phyloP scores from a whole-genome alignment of 2,888 invertebrate species.

The Yponomeuta sedellus region DNA sequence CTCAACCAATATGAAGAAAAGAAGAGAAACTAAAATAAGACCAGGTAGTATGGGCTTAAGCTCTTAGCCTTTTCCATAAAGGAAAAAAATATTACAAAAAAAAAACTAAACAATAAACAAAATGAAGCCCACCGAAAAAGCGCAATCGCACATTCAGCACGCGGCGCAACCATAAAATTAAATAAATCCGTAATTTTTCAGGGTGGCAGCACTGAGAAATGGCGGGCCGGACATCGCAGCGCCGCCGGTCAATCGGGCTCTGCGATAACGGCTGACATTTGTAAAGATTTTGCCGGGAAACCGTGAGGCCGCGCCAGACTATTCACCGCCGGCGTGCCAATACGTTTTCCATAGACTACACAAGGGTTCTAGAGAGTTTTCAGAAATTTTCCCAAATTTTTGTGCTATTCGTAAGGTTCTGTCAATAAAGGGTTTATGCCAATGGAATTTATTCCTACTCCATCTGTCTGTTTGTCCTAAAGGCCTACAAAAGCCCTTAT shows the following conservation, averaged over 20 bases:
- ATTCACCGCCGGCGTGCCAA: conserved; percentile 52
- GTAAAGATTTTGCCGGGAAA: conserved; percentile 67
- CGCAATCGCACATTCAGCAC: conserved; percentile 72
- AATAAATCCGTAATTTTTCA: conserved; percentile 77
- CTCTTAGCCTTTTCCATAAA: too few relatives aligned
- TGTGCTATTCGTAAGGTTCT: too few relatives aligned
- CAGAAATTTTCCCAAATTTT: background rate
- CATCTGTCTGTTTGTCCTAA: too few relatives aligned
- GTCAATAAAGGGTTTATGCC: too few relatives aligned
- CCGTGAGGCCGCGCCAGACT: conserved; percentile 47
- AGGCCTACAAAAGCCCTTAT: too few relatives aligned
- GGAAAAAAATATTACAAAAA: background rate
- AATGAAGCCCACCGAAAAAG: conserved; percentile 27
- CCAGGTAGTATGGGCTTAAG: too few relatives aligned
- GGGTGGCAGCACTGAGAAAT: conserved; percentile 51
- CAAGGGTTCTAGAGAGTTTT: background rate
- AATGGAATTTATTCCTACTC: too few relatives aligned
- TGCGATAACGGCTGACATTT: conserved; percentile 72
- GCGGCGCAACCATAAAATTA: conserved; percentile 72
- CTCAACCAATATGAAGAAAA: too few relatives aligned
- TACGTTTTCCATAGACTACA: conserved; percentile 36
- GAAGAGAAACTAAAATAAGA: too few relatives aligned
- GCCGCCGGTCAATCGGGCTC: conserved; percentile 66
- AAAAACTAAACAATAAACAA: conserved; percentile 23
- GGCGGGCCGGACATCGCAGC: conserved; percentile 36